These are phyloP conservation scores for Syngnathus typhle DNA, from an alignment of 2,113 vertebrate species.

Conservation along the genomic window DNA sequence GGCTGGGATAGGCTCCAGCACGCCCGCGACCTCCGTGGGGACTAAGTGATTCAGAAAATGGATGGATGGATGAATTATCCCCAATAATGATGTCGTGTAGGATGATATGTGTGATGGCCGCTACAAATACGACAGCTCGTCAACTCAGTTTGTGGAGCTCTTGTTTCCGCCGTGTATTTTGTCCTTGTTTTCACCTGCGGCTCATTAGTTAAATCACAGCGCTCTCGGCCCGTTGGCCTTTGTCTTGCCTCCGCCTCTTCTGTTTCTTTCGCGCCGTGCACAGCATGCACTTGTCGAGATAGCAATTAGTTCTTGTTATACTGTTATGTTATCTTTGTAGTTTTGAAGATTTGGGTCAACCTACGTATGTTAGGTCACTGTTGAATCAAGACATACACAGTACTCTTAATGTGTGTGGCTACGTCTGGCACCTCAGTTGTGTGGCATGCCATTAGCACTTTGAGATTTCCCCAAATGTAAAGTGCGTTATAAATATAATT, in stretches of 20 bases:
- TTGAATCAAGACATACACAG: too few species aligned
- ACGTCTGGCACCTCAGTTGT: too few species aligned
- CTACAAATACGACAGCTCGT: background rate
- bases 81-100: constrained; percentile 3
- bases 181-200: constrained; percentile 4
- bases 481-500: too few species aligned
- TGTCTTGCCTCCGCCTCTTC: background rate
- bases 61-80: too few species aligned
- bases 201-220: background rate
- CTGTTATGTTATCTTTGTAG: background rate
- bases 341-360: background rate
- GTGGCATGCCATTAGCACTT: too few species aligned
- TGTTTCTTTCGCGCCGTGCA: background rate
- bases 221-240: background rate
- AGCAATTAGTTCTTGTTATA: too few species aligned
- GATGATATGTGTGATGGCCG: background rate
- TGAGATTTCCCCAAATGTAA: too few species aligned
- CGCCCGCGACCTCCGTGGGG: too few species aligned
- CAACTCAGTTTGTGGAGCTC: background rate
- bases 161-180: background rate
- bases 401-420: too few species aligned
- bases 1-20: too few species aligned
- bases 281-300: background rate
- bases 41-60: too few species aligned
- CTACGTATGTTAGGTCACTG: too few species aligned